These are phyloP conservation scores for Nibea albiflora DNA, from an alignment of 2,113 vertebrate genomes.

Conservation along the genomic window DNA sequence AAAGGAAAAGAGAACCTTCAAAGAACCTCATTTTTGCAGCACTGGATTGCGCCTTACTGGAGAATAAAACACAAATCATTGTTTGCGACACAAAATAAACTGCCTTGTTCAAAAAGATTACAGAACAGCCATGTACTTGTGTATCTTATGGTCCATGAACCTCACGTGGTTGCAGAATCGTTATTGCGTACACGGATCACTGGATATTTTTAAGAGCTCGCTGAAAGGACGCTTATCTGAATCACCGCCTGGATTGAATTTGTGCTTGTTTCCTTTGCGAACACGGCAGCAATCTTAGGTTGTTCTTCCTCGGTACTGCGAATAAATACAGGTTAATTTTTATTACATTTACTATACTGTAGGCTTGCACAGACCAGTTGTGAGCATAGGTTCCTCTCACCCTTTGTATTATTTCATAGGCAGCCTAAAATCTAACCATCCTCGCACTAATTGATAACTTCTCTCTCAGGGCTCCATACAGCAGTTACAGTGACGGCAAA, in stretches of 20 bases:
- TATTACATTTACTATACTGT: neutral
- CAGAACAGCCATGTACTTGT: too few species aligned
- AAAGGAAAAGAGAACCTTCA: too few species aligned
- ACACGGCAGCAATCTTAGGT: neutral
- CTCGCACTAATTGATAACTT: conserved; percentile 35
- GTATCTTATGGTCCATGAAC: too few species aligned
- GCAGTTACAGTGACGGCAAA: conserved; percentile 79
- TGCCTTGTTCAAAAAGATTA: too few species aligned
- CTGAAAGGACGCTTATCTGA: neutral
- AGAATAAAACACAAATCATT: neutral
- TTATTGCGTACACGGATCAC: neutral
- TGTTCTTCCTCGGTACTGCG: neutral
- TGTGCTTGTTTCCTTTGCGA: neutral
- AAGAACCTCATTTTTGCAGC: too few species aligned
- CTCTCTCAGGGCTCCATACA: conserved; percentile 72
- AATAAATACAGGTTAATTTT: neutral
- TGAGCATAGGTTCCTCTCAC: neutral
- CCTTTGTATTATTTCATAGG: neutral
- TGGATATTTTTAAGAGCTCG: conserved; percentile 8
- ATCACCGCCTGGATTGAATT: neutral
- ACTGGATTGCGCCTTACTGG: too few species aligned
- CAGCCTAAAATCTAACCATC: neutral
- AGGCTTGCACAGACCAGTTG: neutral
- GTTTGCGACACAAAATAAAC: neutral
- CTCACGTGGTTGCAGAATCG: neutral